Conservation (phyloP, 2,888 invertebrate genomes). For the Leucoma salicis region DNA sequence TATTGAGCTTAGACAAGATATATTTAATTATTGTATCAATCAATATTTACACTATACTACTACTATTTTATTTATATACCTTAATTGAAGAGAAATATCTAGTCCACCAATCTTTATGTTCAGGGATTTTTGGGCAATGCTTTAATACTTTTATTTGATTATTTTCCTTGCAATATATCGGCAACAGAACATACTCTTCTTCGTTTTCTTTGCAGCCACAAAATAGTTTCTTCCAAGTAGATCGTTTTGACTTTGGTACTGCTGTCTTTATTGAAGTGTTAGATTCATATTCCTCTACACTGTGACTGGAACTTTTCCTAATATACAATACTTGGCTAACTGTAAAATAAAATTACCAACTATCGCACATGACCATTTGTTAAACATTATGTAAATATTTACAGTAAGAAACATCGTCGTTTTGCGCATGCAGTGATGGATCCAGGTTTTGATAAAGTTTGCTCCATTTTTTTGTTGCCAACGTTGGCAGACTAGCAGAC, state of each 20-base stretch:
- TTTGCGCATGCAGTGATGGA: too few relatives aligned
- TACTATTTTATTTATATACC: too few relatives aligned
- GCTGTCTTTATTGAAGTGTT: conserved; percentile 13
- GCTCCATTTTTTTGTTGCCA: too few relatives aligned
- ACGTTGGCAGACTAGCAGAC: too few relatives aligned
- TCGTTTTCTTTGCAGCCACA: conserved; percentile 39
- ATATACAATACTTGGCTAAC: conserved; percentile 35
- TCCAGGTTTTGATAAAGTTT: too few relatives aligned
- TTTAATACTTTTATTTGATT: conserved; percentile 22
- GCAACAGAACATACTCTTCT: conserved; percentile 56
- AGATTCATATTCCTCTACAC: conserved; percentile 10
- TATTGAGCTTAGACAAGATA: too few relatives aligned
- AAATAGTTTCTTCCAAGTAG: conserved; percentile 45
- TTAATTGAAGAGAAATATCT: conserved; percentile 51
- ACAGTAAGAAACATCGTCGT: too few relatives aligned
- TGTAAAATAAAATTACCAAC: conserved; percentile 20
- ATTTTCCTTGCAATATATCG: conserved; percentile 41
- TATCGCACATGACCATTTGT: too few relatives aligned
- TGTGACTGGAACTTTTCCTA: conserved; percentile 23
- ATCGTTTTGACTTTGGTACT: conserved; percentile 27
- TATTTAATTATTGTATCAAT: too few relatives aligned
- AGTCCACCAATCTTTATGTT: conserved; percentile 60
- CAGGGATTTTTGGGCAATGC: conserved; percentile 13
- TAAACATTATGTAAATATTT: too few relatives aligned
- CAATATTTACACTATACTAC: neutral